Evolutionary conservation across 2,113 vertebrate genomes (phyloP).

Genomic region (Alaudala cheleensis): DNA sequence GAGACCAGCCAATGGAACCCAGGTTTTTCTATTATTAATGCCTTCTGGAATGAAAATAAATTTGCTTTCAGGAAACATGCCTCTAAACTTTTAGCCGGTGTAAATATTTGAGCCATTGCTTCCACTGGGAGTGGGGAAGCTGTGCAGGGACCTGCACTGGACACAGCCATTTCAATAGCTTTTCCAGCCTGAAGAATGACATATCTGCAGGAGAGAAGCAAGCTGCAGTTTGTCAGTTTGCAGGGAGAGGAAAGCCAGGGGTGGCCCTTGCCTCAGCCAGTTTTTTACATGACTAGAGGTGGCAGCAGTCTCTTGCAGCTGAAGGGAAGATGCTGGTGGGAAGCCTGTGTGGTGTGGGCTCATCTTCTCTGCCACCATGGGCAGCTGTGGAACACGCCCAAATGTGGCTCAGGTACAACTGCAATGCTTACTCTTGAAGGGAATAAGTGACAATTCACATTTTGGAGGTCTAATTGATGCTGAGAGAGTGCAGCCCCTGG

Average conservation of each 20-base stretch:
- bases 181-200: neutral
- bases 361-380: neutral
- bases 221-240: neutral
- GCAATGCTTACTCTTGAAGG: rapidly evolving
- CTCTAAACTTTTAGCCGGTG: neutral
- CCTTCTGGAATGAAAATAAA: constrained; percentile 16
- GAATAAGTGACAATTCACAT: neutral
- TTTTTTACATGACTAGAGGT: neutral
- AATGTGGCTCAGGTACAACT: neutral
- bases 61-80: neutral
- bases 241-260: neutral
- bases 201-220: neutral
- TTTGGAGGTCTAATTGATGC: neutral
- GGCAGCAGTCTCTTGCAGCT: neutral
- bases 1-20: neutral
- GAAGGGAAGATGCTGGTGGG: neutral
- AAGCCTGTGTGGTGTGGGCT: rapidly evolving
- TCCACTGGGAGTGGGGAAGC: neutral
- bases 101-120: neutral
- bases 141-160: rapidly evolving
- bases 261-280: rapidly evolving
- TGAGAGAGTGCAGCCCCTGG: rapidly evolving
- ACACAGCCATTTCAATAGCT: neutral
- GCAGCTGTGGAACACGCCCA: neutral
- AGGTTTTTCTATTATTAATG: constrained; percentile 25